Conservation (phyloP, 2,888 invertebrate species). For the Maniola hyperantus region DNA sequence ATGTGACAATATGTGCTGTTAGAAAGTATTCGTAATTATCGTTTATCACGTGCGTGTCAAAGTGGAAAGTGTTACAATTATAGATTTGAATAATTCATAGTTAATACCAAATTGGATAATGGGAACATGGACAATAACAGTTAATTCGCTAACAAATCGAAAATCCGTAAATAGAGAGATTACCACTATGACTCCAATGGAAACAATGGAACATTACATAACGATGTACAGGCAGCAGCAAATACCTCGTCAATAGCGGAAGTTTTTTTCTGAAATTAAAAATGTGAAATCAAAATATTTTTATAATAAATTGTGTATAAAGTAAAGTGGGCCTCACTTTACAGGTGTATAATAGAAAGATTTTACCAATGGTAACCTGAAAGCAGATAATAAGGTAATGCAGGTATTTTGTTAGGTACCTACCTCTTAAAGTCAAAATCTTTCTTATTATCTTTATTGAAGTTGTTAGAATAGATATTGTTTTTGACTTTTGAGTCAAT, state of each 20-base stretch:
- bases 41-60: neutral
- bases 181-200: slow-evolving; percentile 8
- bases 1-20: neutral
- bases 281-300: too few species aligned
- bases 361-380: too few species aligned
- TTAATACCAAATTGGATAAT: slow-evolving; percentile 11
- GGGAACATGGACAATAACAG: slow-evolving; percentile 4
- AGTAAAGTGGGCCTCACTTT: too few species aligned
- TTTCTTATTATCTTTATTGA: too few species aligned
- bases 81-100: neutral
- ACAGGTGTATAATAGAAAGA: too few species aligned
- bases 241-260: neutral
- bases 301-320: too few species aligned
- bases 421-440: too few species aligned
- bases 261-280: too few species aligned
- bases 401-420: too few species aligned
- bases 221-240: neutral
- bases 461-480: too few species aligned
- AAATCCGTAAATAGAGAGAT: slow-evolving; percentile 16
- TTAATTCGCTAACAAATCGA: slow-evolving; percentile 17
- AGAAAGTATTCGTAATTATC: neutral
- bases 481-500: too few species aligned
- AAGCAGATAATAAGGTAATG: too few species aligned
- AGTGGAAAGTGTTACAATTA: neutral
- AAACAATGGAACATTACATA: slow-evolving; percentile 5